phyloP scores from a whole-genome alignment of 2,113 vertebrate genomes.

The Notarius quadriscutis region DNA sequence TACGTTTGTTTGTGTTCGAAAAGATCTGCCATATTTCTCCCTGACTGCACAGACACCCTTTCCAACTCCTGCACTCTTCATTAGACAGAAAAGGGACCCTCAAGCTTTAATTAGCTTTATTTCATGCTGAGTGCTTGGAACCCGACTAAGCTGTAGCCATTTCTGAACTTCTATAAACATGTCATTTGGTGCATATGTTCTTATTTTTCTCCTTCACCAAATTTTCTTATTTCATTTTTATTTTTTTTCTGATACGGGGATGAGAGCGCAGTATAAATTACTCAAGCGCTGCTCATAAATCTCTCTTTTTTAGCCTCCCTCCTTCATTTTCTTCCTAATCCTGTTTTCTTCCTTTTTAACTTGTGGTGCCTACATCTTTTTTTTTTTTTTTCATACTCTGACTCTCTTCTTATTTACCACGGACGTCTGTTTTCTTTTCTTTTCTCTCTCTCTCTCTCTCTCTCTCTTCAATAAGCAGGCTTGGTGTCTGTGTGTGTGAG shows the following conservation, averaged over 20 bases:
- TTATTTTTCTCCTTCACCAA: slow-evolving; percentile 57
- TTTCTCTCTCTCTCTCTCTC: slow-evolving; percentile 54
- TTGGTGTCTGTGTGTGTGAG: slow-evolving; percentile 63
- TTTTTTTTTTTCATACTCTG: slow-evolving; percentile 15
- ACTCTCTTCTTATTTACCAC: slow-evolving; percentile 24
- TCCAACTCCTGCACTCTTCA: slow-evolving; percentile 75
- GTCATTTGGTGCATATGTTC: slow-evolving; percentile 65
- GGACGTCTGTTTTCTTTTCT: slow-evolving; percentile 21
- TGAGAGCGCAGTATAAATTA: slow-evolving; percentile 66
- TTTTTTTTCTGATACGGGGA: slow-evolving; percentile 58
- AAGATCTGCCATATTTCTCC: slow-evolving; percentile 22
- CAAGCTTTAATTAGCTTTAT: slow-evolving; percentile 91
- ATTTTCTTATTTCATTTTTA: slow-evolving; percentile 41
- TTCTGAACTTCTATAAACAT: slow-evolving; percentile 68
- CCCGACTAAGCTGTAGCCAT: slow-evolving; percentile 61
- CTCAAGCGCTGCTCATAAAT: slow-evolving; percentile 59
- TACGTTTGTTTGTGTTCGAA: slow-evolving; percentile 8
- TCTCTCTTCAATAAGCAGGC: slow-evolving; percentile 70
- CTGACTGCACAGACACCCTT: slow-evolving; percentile 55
- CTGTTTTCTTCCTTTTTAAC: neutral
- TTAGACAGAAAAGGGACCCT: slow-evolving; percentile 84
- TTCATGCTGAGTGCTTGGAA: slow-evolving; percentile 75
- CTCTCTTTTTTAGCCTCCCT: slow-evolving; percentile 22
- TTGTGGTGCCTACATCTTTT: slow-evolving; percentile 27
- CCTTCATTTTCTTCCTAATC: slow-evolving; percentile 16